These are phyloP conservation scores for Cherax destructor DNA, from an alignment of 1,140 invertebrate genomes.

Conservation along the genomic window DNA sequence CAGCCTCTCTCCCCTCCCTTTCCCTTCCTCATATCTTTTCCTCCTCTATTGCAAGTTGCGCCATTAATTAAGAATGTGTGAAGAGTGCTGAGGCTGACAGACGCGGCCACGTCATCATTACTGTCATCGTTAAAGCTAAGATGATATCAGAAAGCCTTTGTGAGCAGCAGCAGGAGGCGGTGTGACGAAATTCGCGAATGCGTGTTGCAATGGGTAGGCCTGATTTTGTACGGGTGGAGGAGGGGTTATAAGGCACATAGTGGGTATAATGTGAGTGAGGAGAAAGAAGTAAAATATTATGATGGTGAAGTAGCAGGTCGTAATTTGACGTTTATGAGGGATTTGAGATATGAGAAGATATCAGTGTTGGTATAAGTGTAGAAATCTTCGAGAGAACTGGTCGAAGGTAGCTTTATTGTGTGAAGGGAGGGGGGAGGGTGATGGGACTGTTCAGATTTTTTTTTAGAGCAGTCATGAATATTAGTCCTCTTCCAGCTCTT, in stretches of 20 bases:
- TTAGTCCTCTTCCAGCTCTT: too few species aligned
- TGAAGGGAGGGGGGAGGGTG: background rate
- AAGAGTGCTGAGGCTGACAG: constrained; percentile 18
- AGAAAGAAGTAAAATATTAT: too few species aligned
- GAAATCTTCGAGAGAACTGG: background rate
- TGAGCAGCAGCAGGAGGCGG: background rate
- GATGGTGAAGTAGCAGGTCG: too few species aligned
- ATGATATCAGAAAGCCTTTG: constrained; percentile 8
- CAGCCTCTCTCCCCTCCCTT: background rate
- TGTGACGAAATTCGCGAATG: background rate
- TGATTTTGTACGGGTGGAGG: too few species aligned
- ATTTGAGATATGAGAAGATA: background rate
- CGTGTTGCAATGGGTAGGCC: background rate
- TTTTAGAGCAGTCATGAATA: too few species aligned
- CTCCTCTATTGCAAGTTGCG: background rate
- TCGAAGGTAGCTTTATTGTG: background rate
- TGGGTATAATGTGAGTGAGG: too few species aligned
- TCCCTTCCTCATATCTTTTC: too few species aligned
- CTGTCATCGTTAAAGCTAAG: constrained; percentile 42
- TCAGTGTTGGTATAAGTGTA: too few species aligned
- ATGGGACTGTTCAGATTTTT: background rate
- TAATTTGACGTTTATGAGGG: too few species aligned
- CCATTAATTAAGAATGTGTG: constrained; percentile 36
- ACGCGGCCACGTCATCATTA: constrained; percentile 44
- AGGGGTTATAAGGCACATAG: too few species aligned